These are phyloP conservation scores for Papilio polyxenes DNA, from an alignment of 1,140 invertebrate genomes.

Conservation along the genomic window DNA sequence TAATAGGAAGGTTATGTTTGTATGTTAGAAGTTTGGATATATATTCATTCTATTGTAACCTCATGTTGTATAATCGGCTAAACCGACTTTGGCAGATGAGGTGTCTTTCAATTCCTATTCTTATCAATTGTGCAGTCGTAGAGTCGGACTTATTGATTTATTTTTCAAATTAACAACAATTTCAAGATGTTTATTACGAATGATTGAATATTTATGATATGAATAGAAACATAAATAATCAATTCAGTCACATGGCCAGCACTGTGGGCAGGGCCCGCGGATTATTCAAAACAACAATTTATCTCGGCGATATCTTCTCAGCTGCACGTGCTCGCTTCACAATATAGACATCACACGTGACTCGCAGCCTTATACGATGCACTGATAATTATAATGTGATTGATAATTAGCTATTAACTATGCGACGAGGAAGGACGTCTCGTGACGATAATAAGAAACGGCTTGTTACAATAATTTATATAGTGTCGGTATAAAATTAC, in stretches of 20 bases:
- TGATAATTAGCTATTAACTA: conserved; percentile 27
- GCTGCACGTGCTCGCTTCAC: conserved; percentile 25
- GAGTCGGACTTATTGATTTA: too few species aligned
- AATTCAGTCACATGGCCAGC: conserved; percentile 18
- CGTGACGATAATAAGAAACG: conserved; percentile 26
- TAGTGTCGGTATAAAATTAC: not conserved
- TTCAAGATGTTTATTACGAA: not conserved
- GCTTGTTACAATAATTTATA: not conserved
- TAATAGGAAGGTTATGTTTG: too few species aligned
- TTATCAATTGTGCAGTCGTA: too few species aligned
- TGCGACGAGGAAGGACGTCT: conserved; percentile 33
- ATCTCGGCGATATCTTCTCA: conserved; percentile 14
- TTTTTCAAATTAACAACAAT: not conserved
- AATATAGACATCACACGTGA: conserved; percentile 27
- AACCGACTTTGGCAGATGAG: not conserved
- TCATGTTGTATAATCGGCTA: not conserved
- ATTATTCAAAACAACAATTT: conserved; percentile 34
- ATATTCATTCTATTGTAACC: too few species aligned
- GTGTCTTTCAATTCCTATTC: too few species aligned
- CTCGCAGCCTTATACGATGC: conserved; percentile 29
- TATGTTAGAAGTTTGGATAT: too few species aligned
- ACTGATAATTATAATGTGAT: conserved; percentile 34
- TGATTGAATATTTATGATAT: not conserved
- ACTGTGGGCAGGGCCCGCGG: not conserved
- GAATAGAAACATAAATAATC: not conserved